Base-by-base conservation (phyloP, 2,113 vertebrate genomes). In the Megaptera novaeangliae region DNA sequence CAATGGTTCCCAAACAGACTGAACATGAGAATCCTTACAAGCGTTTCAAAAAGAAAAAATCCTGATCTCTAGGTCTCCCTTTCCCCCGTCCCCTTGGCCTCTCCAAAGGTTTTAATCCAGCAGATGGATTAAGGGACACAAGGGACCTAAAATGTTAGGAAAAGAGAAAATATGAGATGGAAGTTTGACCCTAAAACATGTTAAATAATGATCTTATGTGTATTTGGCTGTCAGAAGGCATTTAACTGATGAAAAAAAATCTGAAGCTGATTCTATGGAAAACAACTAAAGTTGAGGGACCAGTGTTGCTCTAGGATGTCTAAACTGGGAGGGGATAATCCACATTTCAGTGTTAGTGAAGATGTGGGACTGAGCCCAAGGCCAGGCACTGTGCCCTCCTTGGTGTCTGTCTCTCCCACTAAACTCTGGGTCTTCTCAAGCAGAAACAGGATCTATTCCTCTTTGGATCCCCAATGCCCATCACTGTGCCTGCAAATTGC, bases 261-360 rank as follows among this genome's bases (percentile, higher is more conserved):
- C 34, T 95, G 86, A 97, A 96, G 69, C 10, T 36, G 93, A 59
- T 44, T 98, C 96, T 97, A 69, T 75, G 88, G 96, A 95, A 96
- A 39, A 36, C 71, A 82, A 34, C 46, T 86, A 27, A 66, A 96
- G 69, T 78, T 6, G 34, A 97, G 46, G 27, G 89, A 66, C 55
- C 52, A 36, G 23, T 89, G 18, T 41, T 46, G 39, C 20, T 49
- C 68, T 6, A 49, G 18, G 14, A 4, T 71, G 21, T 66, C 61
- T 59, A 69, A 18, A n/a, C 1, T 1, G 8, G n/a, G 20, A 29
- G 12, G 21, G 6, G 44, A 1, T 2, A n/a, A 17, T 6, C 7
- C 82, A 44, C 34, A 44, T 21, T 12, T 11, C 59, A 46, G 59
- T 11, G 23, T 68, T 12, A 14, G 34, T 23, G 10, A 21, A 64